Percentiles rank a stretch among this genome's conserved stretches.
Evolutionary conservation across 2,888 invertebrate species (phyloP).

Genomic region (Dolichopus griseipennis): DNA sequence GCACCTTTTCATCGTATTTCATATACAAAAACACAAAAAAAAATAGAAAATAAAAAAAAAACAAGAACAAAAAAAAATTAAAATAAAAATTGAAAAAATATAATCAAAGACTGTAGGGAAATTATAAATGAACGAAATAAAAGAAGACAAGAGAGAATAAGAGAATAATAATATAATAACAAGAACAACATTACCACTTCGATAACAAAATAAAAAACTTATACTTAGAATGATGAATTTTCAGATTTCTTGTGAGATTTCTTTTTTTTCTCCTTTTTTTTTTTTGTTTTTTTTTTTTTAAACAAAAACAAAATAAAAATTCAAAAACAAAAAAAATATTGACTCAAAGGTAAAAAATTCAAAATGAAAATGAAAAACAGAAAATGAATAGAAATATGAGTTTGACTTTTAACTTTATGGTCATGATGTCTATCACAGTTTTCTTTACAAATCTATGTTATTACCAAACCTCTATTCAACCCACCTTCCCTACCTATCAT

Average conservation of each 20-base stretch:
- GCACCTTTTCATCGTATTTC: too few species aligned
- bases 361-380: not conserved
- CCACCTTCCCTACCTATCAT: too few species aligned
- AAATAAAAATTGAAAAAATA: not conserved
- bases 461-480: too few species aligned
- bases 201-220: not conserved
- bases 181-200: too few species aligned
- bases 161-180: too few species aligned
- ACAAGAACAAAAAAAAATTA: not conserved
- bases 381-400: not conserved
- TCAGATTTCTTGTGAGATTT: not conserved
- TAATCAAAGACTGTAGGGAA: not conserved
- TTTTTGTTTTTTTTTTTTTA: too few species aligned
- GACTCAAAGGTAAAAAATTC: not conserved
- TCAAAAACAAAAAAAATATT: not conserved
- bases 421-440: too few species aligned
- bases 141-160: too few species aligned
- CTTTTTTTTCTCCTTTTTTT: too few species aligned
- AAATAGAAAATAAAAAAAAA: not conserved
- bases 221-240: slow-evolving; percentile 3
- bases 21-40: too few species aligned
- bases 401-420: not conserved
- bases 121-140: slow-evolving; percentile 1
- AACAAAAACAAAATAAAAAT: not conserved
- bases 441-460: too few species aligned